Conservation (phyloP, 2,113 vertebrate genomes). For the Mus spicilegus region DNA sequence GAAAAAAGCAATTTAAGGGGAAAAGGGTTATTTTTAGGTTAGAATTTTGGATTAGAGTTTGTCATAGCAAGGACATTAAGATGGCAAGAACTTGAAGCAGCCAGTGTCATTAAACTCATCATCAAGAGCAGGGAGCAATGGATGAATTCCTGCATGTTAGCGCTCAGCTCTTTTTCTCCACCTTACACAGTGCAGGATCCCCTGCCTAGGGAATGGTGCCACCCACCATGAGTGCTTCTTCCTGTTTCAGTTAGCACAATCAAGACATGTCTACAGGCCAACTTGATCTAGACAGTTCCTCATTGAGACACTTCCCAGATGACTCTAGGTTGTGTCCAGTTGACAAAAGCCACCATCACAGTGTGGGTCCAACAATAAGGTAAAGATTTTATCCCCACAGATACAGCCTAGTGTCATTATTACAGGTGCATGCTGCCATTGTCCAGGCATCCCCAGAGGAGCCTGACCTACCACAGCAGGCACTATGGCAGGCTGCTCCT, state of each 20-base stretch:
- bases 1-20: not conserved
- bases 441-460: not conserved
- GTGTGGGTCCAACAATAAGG: not conserved
- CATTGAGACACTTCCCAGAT: not conserved
- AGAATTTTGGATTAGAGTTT: not conserved
- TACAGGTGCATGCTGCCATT: not conserved
- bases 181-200: not conserved
- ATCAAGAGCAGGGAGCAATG: not conserved
- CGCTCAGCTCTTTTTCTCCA: not conserved
- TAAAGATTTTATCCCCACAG: not conserved
- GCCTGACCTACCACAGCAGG: fast-evolving
- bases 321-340: not conserved
- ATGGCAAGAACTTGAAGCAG: not conserved
- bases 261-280: not conserved
- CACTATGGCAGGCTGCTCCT: not conserved
- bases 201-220: not conserved
- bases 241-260: not conserved
- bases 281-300: not conserved
- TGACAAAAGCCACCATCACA: not conserved
- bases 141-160: not conserved
- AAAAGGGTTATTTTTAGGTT: not conserved
- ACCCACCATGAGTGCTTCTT: not conserved
- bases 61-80: not conserved
- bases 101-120: not conserved
- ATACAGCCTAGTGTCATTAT: not conserved